A percentile compares a stretch with the other conserved stretches of the same genome.
These are phyloP conservation scores for Aspiorhynchus laticeps DNA, from an alignment of 2,113 vertebrate genomes.

Conservation along the genomic window DNA sequence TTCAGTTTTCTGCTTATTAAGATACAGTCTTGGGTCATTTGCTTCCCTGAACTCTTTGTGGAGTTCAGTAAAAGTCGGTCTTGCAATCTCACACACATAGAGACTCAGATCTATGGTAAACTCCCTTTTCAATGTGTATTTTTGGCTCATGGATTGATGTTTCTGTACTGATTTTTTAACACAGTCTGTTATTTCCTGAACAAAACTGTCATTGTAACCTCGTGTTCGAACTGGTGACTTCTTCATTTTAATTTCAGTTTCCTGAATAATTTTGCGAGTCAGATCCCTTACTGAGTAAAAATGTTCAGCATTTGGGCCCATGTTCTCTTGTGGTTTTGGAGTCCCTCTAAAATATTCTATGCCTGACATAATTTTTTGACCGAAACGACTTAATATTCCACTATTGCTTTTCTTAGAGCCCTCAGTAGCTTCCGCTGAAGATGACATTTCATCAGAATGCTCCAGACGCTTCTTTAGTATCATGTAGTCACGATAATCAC, in stretches of 20 bases:
- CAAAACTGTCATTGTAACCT: constrained; percentile 46
- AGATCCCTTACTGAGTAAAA: not conserved
- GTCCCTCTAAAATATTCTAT: not conserved
- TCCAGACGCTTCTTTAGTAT: not conserved
- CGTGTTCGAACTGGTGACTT: constrained; percentile 4
- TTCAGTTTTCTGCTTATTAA: constrained; percentile 32
- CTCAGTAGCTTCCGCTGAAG: not conserved
- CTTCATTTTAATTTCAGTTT: not conserved
- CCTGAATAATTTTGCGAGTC: not conserved
- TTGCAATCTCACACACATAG: constrained; percentile 17
- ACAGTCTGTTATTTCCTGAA: constrained; percentile 65
- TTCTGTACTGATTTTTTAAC: constrained; percentile 38
- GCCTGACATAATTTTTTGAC: not conserved
- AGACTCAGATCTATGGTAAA: constrained; percentile 53
- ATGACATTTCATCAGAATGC: not conserved
- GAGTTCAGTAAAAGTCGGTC: not conserved
- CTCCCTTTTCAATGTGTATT: constrained; percentile 50
- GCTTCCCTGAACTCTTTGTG: constrained; percentile 44
- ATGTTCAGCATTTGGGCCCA: not conserved
- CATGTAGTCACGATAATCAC: not conserved
- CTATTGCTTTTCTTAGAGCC: not conserved
- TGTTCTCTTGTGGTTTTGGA: not conserved
- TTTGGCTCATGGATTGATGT: not conserved
- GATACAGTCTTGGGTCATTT: constrained; percentile 38
- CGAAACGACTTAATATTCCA: accelerated